Conservation (phyloP, 2,797 vertebrate genomes). For the Discoglossus pictus region DNA sequence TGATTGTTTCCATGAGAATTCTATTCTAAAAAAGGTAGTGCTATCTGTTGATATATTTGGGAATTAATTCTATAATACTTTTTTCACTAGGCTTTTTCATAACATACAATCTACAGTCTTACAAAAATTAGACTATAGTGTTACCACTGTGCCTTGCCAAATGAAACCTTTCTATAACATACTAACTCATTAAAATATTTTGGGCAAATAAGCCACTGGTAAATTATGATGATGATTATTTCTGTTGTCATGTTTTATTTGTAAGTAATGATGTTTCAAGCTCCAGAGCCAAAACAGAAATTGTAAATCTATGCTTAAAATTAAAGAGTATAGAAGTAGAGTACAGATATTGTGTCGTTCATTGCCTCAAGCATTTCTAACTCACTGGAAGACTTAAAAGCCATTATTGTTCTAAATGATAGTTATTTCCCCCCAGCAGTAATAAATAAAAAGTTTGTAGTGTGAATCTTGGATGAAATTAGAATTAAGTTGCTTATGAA, state of each 20-base stretch:
- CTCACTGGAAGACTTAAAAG: constrained; percentile 60
- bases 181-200: constrained; percentile 30
- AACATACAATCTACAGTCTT: not conserved
- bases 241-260: constrained; percentile 41
- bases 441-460: constrained; percentile 43
- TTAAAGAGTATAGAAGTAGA: constrained; percentile 46
- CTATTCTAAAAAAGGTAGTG: no score
- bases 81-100: not conserved
- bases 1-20: constrained; percentile 8
- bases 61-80: not conserved
- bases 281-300: constrained; percentile 32
- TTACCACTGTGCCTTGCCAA: not conserved
- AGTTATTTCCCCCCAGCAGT: constrained; percentile 46
- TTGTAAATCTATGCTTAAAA: constrained; percentile 52
- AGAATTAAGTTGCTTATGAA: constrained; percentile 29
- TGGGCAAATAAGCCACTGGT: not conserved
- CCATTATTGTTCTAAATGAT: constrained; percentile 62
- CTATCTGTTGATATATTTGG: not conserved
- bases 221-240: constrained; percentile 45
- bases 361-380: constrained; percentile 63
- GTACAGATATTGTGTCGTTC: constrained; percentile 59
- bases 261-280: constrained; percentile 34
- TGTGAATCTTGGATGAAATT: constrained; percentile 40
- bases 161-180: constrained; percentile 4
- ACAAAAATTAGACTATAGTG: not conserved